phyloP scores from a whole-genome alignment of 2,113 vertebrate genomes.

The Psittacara wagleri region DNA sequence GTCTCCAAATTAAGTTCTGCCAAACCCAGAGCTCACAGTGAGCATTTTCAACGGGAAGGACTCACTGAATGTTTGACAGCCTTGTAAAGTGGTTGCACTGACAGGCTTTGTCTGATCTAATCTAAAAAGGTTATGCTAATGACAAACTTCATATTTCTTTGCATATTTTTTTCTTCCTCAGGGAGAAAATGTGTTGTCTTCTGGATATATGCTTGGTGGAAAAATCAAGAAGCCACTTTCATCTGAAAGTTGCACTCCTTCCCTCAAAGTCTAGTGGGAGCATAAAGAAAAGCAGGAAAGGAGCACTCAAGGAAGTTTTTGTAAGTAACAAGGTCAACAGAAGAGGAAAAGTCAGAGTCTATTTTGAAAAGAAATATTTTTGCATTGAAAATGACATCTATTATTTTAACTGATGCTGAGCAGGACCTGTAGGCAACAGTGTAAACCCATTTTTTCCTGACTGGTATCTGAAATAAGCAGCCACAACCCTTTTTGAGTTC shows the following conservation, averaged over 20 bases:
- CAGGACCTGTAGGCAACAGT: not conserved
- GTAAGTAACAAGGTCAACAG: not conserved
- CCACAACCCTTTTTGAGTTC: not conserved
- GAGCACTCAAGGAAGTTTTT: not conserved
- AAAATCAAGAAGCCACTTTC: not conserved
- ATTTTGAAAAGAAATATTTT: not conserved
- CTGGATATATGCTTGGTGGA: not conserved
- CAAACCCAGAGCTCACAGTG: not conserved
- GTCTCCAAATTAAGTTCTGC: not conserved
- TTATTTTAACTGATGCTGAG: not conserved
- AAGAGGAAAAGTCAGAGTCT: not conserved
- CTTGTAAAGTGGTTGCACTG: not conserved
- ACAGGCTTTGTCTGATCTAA: not conserved
- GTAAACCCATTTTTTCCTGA: not conserved
- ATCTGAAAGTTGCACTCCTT: not conserved
- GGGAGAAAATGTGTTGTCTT: not conserved
- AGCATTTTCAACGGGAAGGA: not conserved
- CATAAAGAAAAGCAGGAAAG: not conserved
- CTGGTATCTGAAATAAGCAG: not conserved
- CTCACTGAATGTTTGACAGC: not conserved
- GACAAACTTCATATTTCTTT: not conserved
- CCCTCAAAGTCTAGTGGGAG: not conserved
- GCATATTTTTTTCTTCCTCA: not conserved
- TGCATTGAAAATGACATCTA: not conserved
- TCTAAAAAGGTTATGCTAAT: not conserved